Percentiles rank a stretch among this genome's conserved stretches.
These are phyloP conservation scores for Tethea ocularis DNA, from an alignment of 2,888 invertebrate species.

Conservation along the genomic window DNA sequence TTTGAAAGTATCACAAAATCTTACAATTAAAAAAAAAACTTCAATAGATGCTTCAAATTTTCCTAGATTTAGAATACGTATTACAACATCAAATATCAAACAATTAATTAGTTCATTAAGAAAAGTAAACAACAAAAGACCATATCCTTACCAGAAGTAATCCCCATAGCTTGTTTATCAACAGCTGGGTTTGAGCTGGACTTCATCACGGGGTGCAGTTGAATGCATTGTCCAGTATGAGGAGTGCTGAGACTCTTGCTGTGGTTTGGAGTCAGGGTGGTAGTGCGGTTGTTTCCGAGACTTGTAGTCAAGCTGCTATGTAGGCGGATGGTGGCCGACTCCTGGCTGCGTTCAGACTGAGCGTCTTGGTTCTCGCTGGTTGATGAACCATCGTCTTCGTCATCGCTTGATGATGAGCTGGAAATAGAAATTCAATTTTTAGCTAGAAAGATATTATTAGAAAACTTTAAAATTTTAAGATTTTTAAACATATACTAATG, in stretches of 20 bases:
- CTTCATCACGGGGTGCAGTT: constrained; percentile 78
- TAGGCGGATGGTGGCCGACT: constrained; percentile 57
- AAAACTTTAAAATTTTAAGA: too few relatives aligned
- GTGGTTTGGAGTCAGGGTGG: constrained; percentile 66
- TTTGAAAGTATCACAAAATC: too few relatives aligned
- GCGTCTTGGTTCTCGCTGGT: constrained; percentile 77
- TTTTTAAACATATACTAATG: too few relatives aligned
- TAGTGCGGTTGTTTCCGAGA: constrained; percentile 42
- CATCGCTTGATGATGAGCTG: constrained; percentile 89
- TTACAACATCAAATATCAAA: background rate
- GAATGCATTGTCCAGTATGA: constrained; percentile 70
- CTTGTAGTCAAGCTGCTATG: constrained; percentile 49
- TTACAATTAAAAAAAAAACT: too few relatives aligned
- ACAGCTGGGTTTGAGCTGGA: constrained; percentile 79
- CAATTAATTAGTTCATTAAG: background rate
- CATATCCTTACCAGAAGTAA: constrained; percentile 63
- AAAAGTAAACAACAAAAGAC: background rate
- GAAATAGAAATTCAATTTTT: too few relatives aligned
- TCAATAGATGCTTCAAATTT: too few relatives aligned
- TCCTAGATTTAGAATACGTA: too few relatives aligned
- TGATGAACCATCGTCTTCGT: constrained; percentile 83
- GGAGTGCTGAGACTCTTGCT: constrained; percentile 76
- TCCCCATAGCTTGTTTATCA: constrained; percentile 80
- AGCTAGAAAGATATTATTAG: too few relatives aligned
- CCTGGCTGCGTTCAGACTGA: constrained; percentile 68